Conservation (phyloP, 2,888 invertebrate species). For the Sipunculus nudus region DNA sequence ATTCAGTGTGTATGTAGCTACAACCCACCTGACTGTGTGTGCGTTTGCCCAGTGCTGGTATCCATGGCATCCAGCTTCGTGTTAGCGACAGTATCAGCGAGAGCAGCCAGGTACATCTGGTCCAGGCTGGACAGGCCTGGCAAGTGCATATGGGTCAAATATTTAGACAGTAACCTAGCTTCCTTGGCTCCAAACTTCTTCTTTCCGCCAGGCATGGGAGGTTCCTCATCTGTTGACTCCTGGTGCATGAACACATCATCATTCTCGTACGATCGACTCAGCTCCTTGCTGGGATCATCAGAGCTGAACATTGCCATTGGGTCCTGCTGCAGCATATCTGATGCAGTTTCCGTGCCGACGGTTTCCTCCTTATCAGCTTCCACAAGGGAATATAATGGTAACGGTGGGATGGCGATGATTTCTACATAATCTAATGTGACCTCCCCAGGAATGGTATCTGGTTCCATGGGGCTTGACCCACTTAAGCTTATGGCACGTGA, state of each 20-base stretch:
- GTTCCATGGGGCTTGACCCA: slow-evolving; percentile 16
- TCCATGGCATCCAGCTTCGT: slow-evolving; percentile 67
- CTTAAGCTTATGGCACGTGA: too few relatives aligned
- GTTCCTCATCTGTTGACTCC: neutral
- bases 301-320: too few relatives aligned
- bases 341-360: slow-evolving; percentile 11
- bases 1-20: too few relatives aligned
- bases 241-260: too few relatives aligned
- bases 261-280: neutral
- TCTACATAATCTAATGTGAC: slow-evolving; percentile 74
- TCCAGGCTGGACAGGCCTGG: slow-evolving; percentile 92
- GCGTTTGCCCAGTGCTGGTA: too few relatives aligned
- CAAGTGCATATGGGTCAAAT: slow-evolving; percentile 82
- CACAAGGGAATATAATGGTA: slow-evolving; percentile 94
- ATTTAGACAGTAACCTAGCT: slow-evolving; percentile 59
- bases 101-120: slow-evolving; percentile 98
- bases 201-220: neutral
- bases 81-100: slow-evolving; percentile 90
- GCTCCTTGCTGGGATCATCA: neutral
- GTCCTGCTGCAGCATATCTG: too few relatives aligned
- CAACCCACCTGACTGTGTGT: too few relatives aligned
- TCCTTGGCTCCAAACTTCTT: neutral
- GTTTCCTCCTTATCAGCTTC: slow-evolving; percentile 82
- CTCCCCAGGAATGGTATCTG: slow-evolving; percentile 44
- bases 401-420: slow-evolving; percentile 95